phyloP scores from a whole-genome alignment of 2,888 invertebrate species.

The Autographa gamma region DNA sequence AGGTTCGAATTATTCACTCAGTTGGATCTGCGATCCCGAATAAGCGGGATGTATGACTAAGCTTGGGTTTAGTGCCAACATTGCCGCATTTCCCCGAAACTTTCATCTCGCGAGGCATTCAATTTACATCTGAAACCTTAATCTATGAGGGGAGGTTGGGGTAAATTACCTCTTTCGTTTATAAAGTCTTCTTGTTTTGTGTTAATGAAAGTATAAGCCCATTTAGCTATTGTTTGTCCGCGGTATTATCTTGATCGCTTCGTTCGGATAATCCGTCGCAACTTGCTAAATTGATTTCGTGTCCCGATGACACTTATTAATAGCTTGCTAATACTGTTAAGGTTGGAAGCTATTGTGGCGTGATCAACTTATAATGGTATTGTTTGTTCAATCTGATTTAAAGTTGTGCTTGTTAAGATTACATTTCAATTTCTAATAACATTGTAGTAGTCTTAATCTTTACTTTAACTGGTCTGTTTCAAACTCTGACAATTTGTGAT shows the following conservation, averaged over 20 bases:
- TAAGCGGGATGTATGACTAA: slow-evolving; percentile 62
- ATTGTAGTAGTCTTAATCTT: no score
- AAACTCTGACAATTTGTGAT: no score
- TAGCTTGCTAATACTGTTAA: slow-evolving; percentile 51
- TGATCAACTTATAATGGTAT: slow-evolving; percentile 36
- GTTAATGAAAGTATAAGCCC: slow-evolving; percentile 70
- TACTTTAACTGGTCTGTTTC: no score
- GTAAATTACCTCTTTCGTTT: slow-evolving; percentile 54
- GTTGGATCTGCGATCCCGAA: slow-evolving; percentile 59
- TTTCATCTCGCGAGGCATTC: slow-evolving; percentile 75
- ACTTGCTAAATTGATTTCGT: slow-evolving; percentile 63
- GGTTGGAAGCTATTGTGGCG: slow-evolving; percentile 39
- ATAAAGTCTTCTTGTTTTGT: slow-evolving; percentile 51
- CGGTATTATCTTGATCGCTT: slow-evolving; percentile 58
- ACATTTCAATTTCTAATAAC: background rate
- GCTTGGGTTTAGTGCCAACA: slow-evolving; percentile 63
- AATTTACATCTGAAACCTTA: slow-evolving; percentile 80
- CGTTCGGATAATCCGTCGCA: slow-evolving; percentile 56
- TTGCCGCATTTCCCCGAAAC: slow-evolving; percentile 63
- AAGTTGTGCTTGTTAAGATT: background rate
- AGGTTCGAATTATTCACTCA: slow-evolving; percentile 71
- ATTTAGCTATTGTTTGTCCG: slow-evolving; percentile 65
- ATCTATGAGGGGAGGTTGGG: slow-evolving; percentile 62
- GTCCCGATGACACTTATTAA: slow-evolving; percentile 60
- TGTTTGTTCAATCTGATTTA: slow-evolving; percentile 21